Evolutionary conservation across 1,140 invertebrate species (phyloP).

Genomic region (Drosophila ananassae): DNA sequence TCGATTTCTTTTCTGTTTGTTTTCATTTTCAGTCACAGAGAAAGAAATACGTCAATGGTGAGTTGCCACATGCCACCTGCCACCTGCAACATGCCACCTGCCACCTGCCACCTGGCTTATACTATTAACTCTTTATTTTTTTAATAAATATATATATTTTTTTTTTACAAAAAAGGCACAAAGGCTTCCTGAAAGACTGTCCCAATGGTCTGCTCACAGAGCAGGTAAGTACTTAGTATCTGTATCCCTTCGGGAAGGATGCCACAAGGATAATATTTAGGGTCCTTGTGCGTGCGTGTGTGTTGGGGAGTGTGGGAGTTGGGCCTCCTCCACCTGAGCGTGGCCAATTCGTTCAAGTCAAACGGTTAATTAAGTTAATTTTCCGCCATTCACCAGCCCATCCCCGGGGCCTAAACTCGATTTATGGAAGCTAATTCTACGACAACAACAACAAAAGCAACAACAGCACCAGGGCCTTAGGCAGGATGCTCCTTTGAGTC

Average conservation of each 20-base stretch:
- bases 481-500: not conserved
- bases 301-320: too few relatives aligned
- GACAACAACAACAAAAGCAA: conserved; percentile 2
- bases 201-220: conserved; percentile 96
- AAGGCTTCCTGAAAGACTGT: conserved; percentile 97
- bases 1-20: conserved; percentile 40
- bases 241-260: not conserved
- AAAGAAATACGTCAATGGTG: conserved; percentile 94
- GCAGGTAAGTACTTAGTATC: conserved; percentile 88
- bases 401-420: conserved; percentile 16
- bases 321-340: conserved; percentile 30
- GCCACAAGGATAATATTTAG: not conserved
- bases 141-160: conserved; percentile 19
- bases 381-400: conserved; percentile 13
- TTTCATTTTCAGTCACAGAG: conserved; percentile 89
- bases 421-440: conserved; percentile 63
- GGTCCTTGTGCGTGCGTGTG: not conserved
- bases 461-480: not conserved
- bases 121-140: not conserved
- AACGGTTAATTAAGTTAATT: conserved; percentile 73
- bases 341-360: conserved; percentile 70
- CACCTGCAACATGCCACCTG: too few relatives aligned
- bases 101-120: not conserved
- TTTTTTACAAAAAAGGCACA: conserved; percentile 89
- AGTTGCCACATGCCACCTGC: conserved; percentile 81